phyloP scores from a whole-genome alignment of 2,113 vertebrate species.

The Archilochus colubris region DNA sequence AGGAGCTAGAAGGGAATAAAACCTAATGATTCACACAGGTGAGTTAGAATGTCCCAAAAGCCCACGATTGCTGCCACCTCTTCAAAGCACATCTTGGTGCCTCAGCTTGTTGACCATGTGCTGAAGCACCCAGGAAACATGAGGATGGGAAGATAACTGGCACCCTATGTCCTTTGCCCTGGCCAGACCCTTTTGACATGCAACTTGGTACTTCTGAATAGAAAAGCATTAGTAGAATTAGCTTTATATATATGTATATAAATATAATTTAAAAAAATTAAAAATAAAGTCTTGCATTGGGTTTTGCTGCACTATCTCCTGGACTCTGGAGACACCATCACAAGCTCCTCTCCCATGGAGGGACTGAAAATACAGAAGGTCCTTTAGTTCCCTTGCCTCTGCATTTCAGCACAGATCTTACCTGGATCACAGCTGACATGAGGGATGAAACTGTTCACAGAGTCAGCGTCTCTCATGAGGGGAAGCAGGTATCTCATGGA shows the following conservation, averaged over 20 bases:
- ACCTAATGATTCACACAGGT: background rate
- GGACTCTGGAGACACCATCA: background rate
- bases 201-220: background rate
- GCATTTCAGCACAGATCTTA: background rate
- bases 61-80: background rate
- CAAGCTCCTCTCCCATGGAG: background rate
- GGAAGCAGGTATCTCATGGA: background rate
- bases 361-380: background rate
- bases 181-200: background rate
- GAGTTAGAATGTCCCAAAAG: background rate
- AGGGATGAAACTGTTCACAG: background rate
- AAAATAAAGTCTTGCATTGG: background rate
- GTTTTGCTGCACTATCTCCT: background rate
- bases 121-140: background rate
- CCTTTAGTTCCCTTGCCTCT: background rate
- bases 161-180: background rate
- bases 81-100: background rate
- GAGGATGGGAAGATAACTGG: background rate
- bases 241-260: no score
- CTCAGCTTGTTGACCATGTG: fast-evolving
- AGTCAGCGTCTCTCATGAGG: background rate
- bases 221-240: background rate
- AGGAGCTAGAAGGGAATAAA: background rate
- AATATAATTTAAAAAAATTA: no score
- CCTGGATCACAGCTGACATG: background rate